These are phyloP conservation scores for Dipodomys spectabilis DNA, from an alignment of 2,113 vertebrate genomes.

Conservation along the genomic window DNA sequence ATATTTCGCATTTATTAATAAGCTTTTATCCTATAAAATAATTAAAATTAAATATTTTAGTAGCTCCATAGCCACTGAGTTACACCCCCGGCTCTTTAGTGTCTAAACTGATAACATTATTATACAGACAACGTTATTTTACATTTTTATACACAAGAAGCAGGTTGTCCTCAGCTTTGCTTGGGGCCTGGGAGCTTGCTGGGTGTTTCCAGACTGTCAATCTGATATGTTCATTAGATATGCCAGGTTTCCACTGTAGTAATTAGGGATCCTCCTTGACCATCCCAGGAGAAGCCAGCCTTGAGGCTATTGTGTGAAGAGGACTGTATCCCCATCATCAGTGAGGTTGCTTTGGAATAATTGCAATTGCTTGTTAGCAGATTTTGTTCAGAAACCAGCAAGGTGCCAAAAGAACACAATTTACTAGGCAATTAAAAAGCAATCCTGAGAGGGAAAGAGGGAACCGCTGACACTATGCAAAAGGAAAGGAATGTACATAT, in stretches of 20 bases:
- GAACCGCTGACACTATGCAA: too few species aligned
- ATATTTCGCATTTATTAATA: background rate
- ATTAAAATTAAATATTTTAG: background rate
- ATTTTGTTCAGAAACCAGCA: constrained; percentile 27
- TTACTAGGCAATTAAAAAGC: constrained; percentile 69
- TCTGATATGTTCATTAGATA: background rate
- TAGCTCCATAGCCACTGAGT: background rate
- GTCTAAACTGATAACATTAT: background rate
- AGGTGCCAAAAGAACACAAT: constrained; percentile 46
- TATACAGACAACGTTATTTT: too few species aligned
- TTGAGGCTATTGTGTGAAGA: background rate
- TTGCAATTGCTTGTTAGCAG: background rate
- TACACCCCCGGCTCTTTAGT: background rate
- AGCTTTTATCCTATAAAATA: background rate
- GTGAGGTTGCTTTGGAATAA: background rate
- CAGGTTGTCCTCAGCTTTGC: background rate
- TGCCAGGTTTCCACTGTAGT: background rate
- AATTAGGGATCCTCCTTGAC: background rate
- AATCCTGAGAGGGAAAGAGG: too few species aligned
- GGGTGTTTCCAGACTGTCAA: background rate
- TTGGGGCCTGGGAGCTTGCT: background rate
- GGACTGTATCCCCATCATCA: background rate
- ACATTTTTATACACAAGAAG: background rate
- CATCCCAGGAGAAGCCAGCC: background rate
- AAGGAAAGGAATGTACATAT: too few species aligned